These are phyloP conservation scores for Lymantria monacha DNA, from an alignment of 2,888 invertebrate genomes.

Conservation along the genomic window DNA sequence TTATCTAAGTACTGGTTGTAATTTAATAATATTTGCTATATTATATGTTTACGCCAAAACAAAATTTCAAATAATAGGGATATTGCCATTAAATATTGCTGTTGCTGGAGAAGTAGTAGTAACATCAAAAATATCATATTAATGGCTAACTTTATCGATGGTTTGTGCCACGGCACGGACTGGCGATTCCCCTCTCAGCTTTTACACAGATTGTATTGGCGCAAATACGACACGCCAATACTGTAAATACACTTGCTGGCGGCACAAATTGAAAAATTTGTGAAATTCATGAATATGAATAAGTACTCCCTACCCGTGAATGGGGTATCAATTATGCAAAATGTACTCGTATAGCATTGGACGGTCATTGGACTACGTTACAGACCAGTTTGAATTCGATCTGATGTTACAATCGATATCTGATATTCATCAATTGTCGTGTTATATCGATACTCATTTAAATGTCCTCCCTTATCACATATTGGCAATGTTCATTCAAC, in stretches of 20 bases:
- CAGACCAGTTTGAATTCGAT: conserved; percentile 47
- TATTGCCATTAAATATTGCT: too few species aligned
- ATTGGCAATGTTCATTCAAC: conserved; percentile 45
- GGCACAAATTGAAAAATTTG: conserved; percentile 75
- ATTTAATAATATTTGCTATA: too few species aligned
- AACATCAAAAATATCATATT: conserved; percentile 65
- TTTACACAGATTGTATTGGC: conserved; percentile 72
- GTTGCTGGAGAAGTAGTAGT: conserved; percentile 27
- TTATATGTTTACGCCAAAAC: too few species aligned
- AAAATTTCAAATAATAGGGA: too few species aligned
- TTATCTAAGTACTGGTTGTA: too few species aligned
- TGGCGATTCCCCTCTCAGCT: conserved; percentile 50
- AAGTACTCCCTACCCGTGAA: conserved; percentile 71
- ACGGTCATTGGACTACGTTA: conserved; percentile 44
- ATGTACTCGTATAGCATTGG: conserved; percentile 70
- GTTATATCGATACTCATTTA: conserved; percentile 45
- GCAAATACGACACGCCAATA: conserved; percentile 64
- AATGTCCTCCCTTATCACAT: conserved; percentile 44
- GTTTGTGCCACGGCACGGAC: conserved; percentile 42
- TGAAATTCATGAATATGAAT: conserved; percentile 81
- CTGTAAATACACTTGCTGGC: conserved; percentile 71
- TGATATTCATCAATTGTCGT: conserved; percentile 37
- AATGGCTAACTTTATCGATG: conserved; percentile 54
- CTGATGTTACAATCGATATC: conserved; percentile 41
- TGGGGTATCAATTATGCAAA: conserved; percentile 80